Conservation (phyloP, 2,888 invertebrate genomes). For the Melitaea athalia region DNA sequence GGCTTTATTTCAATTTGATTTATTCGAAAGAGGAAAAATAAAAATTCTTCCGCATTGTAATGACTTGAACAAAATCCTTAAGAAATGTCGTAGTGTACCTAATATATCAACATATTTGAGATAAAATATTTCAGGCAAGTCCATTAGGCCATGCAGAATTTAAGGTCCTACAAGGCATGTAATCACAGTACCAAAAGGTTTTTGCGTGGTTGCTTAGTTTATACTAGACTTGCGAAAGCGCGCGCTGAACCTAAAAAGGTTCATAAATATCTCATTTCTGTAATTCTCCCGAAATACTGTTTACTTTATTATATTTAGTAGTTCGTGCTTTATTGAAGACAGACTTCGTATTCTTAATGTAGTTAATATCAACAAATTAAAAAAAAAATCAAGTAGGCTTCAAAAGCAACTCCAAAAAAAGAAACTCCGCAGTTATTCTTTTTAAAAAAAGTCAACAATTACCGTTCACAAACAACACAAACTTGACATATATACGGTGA, state of each 20-base stretch:
- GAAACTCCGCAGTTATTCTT: too few species aligned
- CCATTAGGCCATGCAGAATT: constrained; percentile 5
- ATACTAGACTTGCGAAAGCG: not conserved
- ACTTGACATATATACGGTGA: too few species aligned
- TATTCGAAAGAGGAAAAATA: not conserved
- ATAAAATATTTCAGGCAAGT: constrained; percentile 1
- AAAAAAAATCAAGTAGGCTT: too few species aligned
- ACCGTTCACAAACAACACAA: too few species aligned
- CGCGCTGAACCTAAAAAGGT: not conserved
- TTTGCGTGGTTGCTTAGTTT: not conserved
- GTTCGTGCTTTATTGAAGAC: too few species aligned
- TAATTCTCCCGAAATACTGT: not conserved
- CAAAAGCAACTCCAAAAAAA: too few species aligned
- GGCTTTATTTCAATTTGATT: constrained; percentile 1
- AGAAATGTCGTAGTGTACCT: too few species aligned
- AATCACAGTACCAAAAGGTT: not conserved
- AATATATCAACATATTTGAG: not conserved
- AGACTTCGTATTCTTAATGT: too few species aligned
- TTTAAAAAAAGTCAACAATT: too few species aligned
- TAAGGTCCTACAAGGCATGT: not conserved
- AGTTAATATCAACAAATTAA: too few species aligned
- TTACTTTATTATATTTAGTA: too few species aligned
- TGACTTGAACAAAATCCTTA: not conserved
- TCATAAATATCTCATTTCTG: not conserved
- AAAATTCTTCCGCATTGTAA: not conserved